A percentile compares a stretch with the other conserved stretches of the same genome.
Conservation (phyloP, 2,113 vertebrate genomes). For the Neotoma lepida region DNA sequence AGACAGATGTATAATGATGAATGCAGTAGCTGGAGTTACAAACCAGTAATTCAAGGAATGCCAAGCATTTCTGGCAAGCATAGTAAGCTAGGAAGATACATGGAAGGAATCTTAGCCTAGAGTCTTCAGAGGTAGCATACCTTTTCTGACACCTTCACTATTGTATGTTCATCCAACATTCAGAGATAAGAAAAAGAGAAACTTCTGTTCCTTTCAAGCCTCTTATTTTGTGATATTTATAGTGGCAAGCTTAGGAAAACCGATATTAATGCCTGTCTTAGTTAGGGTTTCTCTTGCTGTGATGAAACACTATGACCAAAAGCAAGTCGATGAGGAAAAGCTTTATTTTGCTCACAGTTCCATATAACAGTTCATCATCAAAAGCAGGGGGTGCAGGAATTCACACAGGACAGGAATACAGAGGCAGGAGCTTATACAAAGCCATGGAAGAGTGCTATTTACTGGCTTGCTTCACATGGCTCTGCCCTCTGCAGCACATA, state of each 20-base stretch:
- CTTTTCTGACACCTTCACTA: not conserved
- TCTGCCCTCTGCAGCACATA: not conserved
- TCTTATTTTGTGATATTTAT: not conserved
- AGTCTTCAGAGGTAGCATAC: not conserved
- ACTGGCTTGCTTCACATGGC: not conserved
- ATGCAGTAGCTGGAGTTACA: not conserved
- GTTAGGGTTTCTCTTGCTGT: not conserved
- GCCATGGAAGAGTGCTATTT: not conserved
- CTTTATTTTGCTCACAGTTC: not conserved
- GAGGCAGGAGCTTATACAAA: not conserved
- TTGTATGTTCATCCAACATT: not conserved
- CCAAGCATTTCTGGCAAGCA: not conserved
- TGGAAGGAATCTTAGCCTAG: not conserved
- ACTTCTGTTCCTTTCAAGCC: not conserved
- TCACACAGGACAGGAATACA: not conserved
- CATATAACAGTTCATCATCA: not conserved
- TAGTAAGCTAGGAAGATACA: not conserved
- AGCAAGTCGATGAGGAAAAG: not conserved
- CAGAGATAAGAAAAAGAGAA: slow-evolving; percentile 16
- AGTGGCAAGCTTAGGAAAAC: not conserved
- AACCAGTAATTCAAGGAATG: not conserved
- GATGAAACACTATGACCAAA: not conserved
- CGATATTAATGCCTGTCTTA: not conserved
- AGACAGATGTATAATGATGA: not conserved
- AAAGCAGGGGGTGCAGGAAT: not conserved